Base-by-base conservation (phyloP, 2,888 invertebrate species). In the Callyntrura guangdongensis region DNA sequence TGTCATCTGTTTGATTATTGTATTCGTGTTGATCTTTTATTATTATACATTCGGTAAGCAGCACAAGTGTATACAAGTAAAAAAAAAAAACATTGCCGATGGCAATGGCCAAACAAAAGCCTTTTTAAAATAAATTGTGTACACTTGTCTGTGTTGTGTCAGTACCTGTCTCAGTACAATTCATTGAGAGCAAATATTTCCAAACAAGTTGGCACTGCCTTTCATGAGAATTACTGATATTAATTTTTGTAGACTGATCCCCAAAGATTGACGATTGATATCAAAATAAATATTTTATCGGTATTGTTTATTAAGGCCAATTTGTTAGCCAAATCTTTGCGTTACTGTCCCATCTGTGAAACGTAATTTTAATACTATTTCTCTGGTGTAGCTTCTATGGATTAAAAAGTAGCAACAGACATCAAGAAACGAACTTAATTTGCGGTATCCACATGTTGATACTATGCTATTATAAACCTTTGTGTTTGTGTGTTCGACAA, bases 1-100 rank as follows among this genome's bases (percentile, higher is more conserved):
- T 83, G 88, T 89, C 88, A 83, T 89, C 88, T 88, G 59, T 88
- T 82, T 72, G 88, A 88, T 88, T 88, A 77, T 82, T 17, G 77
- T 83, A 83, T 67, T 79, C 79, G 47, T 79, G 79, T 64, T 67
- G 67, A 87, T 87, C 81, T 53, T 77, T 77, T 56, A 53, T 77
- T 56, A 49, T 17, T 67, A 49, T 84, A 67, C 17, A 83, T 4
- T 83, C 88, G 36, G 82, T 72, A 89, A 89, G 88, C 88, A 89
- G 56, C 82, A 82, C 2, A 36, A 36, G 6, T 36, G 36, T 4
- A 36, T 2, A 89, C 88, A 83, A 89, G 25, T 20, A 83, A 17
- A 61, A 27, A 45, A 81, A 72, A 67, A 17, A 77, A 69, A n/a
- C 69, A 36, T 17, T 36, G n/a, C 69, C 27, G n/a, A 64, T 64